Percentiles rank a stretch among this genome's conserved stretches.
These are phyloP conservation scores for Malurus elegans DNA, from an alignment of 2,113 vertebrate genomes.

Conservation along the genomic window DNA sequence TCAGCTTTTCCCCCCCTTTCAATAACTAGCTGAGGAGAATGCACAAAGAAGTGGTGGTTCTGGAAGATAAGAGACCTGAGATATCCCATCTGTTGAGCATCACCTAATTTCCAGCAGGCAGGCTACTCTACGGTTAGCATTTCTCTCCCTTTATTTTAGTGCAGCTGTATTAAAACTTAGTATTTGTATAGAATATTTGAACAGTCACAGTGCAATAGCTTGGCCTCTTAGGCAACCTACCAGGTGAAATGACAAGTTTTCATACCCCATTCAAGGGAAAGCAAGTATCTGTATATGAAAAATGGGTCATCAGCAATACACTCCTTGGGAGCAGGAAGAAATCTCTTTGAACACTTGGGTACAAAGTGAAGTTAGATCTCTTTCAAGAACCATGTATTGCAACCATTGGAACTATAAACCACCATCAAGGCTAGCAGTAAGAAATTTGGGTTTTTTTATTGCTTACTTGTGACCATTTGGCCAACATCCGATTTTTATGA, in stretches of 20 bases:
- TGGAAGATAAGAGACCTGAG: not conserved
- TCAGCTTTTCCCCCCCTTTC: not conserved
- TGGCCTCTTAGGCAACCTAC: not conserved
- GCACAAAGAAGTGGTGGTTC: not conserved
- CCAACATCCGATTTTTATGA: not conserved
- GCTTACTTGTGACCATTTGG: not conserved
- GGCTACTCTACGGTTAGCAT: not conserved
- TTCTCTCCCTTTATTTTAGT: not conserved
- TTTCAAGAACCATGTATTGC: not conserved
- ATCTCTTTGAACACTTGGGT: not conserved
- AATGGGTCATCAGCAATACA: not conserved
- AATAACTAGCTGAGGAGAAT: not conserved
- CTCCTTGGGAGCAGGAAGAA: not conserved
- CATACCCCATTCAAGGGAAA: not conserved
- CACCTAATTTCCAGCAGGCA: not conserved
- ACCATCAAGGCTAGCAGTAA: not conserved
- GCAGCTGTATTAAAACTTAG: not conserved
- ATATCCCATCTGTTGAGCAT: not conserved
- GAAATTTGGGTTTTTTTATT: not conserved
- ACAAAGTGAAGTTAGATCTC: not conserved
- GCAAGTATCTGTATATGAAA: not conserved
- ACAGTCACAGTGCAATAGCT: not conserved
- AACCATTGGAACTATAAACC: not conserved
- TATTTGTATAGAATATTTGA: not conserved
- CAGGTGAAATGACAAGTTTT: not conserved